A percentile compares a stretch with the other conserved stretches of the same genome.
Conservation (phyloP, 2,888 invertebrate species). For the Cosmia pyralina region DNA sequence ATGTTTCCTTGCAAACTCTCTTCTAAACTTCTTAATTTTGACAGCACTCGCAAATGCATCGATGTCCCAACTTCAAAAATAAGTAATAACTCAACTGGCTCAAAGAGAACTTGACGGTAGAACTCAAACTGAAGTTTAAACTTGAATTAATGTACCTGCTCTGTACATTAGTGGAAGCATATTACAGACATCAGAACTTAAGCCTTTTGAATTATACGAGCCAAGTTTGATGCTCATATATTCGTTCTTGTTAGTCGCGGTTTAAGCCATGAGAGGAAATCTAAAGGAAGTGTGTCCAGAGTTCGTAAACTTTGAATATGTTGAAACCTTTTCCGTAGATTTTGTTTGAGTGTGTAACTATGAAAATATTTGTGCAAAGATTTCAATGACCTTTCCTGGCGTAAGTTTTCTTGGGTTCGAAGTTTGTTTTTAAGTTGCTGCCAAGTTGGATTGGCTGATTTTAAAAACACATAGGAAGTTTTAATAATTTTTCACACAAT, state of each 20-base stretch:
- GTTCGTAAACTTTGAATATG: constrained; percentile 37
- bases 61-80: constrained; percentile 44
- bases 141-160: constrained; percentile 63
- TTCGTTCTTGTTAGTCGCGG: constrained; percentile 62
- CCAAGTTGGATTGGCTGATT: constrained; percentile 4
- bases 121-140: constrained; percentile 59
- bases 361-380: constrained; percentile 22
- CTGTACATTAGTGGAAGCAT: constrained; percentile 63
- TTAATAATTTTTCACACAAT: no score
- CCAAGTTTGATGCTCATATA: constrained; percentile 78
- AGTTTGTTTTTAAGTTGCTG: constrained; percentile 27
- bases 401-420: constrained; percentile 2
- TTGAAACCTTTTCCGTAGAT: constrained; percentile 33
- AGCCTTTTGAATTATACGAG: constrained; percentile 79
- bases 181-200: constrained; percentile 75
- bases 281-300: constrained; percentile 25
- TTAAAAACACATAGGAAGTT: not conserved
- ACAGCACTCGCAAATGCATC: constrained; percentile 19
- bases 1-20: not conserved
- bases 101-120: constrained; percentile 29
- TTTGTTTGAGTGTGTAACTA: constrained; percentile 22
- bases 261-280: constrained; percentile 55
- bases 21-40: constrained; percentile 1
- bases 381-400: constrained; percentile 12
- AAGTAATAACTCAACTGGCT: constrained; percentile 36